Conservation (phyloP, 2,888 invertebrate genomes). For the Drosophila picticornis region DNA sequence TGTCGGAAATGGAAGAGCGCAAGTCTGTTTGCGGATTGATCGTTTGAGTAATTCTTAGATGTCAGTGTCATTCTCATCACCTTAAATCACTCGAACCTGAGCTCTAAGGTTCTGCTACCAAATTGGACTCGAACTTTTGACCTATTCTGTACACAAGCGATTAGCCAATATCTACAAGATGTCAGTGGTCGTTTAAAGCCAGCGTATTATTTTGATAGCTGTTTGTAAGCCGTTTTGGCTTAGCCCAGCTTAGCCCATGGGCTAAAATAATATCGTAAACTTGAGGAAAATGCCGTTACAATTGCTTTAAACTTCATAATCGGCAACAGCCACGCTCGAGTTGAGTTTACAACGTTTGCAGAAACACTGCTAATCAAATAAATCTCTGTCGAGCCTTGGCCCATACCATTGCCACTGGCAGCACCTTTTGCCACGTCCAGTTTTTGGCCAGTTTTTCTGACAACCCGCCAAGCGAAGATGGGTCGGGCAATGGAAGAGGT, state of each 20-base stretch:
- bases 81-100: background rate
- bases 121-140: conserved; percentile 23
- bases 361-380: conserved; percentile 72
- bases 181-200: conserved; percentile 26
- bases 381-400: conserved; percentile 73
- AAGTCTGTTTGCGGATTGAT: no score
- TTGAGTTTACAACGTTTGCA: conserved; percentile 53
- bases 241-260: conserved; percentile 39
- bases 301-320: conserved; percentile 67
- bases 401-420: conserved; percentile 23
- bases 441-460: conserved; percentile 23
- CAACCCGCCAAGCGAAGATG: conserved; percentile 3
- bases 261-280: conserved; percentile 37
- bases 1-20: background rate
- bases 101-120: conserved; percentile 7
- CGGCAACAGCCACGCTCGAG: conserved; percentile 51
- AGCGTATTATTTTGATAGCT: conserved; percentile 47
- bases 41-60: background rate
- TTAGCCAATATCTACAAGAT: conserved; percentile 26
- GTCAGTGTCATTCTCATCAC: background rate
- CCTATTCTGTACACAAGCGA: conserved; percentile 14
- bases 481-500: background rate
- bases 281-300: conserved; percentile 64
- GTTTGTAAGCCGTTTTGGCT: conserved; percentile 12
- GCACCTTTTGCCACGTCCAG: conserved; percentile 28